Percentiles rank a stretch among this genome's conserved stretches.
Evolutionary conservation across 1,140 invertebrate genomes (phyloP).

Genomic region (Solenopsis fugax): DNA sequence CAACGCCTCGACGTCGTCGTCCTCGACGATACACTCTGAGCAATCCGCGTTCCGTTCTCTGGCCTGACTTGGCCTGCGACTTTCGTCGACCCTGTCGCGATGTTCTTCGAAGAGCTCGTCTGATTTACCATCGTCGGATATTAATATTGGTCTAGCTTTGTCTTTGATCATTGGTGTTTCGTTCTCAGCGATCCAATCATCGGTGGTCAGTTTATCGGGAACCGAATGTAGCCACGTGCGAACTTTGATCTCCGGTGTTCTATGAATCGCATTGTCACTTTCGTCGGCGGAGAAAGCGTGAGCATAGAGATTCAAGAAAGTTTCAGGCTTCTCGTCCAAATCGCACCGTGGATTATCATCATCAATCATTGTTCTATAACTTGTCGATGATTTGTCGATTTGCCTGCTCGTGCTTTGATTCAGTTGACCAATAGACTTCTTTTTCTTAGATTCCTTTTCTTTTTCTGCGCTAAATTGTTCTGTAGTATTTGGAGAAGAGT

Average conservation of each 20-base stretch:
- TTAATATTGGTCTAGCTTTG: not conserved
- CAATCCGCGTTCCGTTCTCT: not conserved
- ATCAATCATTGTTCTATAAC: not conserved
- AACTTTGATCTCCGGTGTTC: not conserved
- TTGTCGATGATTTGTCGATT: not conserved
- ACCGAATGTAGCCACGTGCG: slow-evolving; percentile 24
- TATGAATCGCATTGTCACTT: not conserved
- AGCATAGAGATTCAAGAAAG: too few species aligned
- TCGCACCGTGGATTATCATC: not conserved
- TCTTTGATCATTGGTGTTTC: not conserved
- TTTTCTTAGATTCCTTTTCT: not conserved
- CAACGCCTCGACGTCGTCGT: not conserved
- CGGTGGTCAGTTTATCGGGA: not conserved
- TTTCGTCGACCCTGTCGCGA: not conserved
- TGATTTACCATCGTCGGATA: not conserved
- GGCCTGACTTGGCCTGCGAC: too few species aligned
- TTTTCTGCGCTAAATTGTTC: not conserved
- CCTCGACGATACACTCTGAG: not conserved
- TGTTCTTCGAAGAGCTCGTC: not conserved
- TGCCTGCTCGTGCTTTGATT: not conserved
- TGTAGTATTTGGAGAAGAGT: not conserved
- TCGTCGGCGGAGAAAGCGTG: not conserved
- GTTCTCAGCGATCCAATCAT: not conserved
- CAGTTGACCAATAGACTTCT: not conserved
- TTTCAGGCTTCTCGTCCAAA: not conserved